A percentile compares a stretch with the other conserved stretches of the same genome.
Evolutionary conservation across 2,888 invertebrate species (phyloP).

Genomic region (Acronicta psi): DNA sequence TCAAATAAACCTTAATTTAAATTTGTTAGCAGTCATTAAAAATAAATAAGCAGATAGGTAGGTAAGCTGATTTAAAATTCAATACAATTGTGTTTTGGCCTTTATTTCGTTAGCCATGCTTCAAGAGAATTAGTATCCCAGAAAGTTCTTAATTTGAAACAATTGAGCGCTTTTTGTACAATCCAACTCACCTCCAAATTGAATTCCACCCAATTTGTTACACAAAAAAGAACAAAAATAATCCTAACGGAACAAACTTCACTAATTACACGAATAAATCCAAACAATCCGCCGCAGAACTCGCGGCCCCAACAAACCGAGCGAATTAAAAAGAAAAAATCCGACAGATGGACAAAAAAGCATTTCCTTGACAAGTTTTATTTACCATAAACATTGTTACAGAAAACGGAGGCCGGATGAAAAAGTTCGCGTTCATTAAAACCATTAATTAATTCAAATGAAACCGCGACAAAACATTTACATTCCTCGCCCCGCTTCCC

Average conservation of each 20-base stretch:
- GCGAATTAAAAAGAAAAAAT: constrained; percentile 84
- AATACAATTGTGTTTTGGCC: constrained; percentile 11
- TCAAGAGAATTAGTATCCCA: constrained; percentile 42
- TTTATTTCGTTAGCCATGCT: constrained; percentile 33
- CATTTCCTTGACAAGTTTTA: constrained; percentile 88
- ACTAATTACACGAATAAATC: constrained; percentile 88
- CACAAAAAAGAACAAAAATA: constrained; percentile 83
- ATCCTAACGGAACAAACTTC: constrained; percentile 85
- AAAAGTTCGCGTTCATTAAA: constrained; percentile 87
- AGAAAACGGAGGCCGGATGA: constrained; percentile 77
- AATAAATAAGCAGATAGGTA: not conserved
- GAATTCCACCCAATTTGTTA: constrained; percentile 79
- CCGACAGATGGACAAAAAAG: constrained; percentile 82
- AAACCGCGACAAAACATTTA: constrained; percentile 87
- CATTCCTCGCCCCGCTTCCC: constrained; percentile 77
- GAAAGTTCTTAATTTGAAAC: constrained; percentile 64
- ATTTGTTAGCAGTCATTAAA: not conserved
- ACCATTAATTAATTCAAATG: constrained; percentile 89
- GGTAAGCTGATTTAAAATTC: constrained; percentile 5
- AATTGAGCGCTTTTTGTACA: constrained; percentile 67
- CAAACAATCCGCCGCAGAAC: constrained; percentile 80
- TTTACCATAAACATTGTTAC: constrained; percentile 89
- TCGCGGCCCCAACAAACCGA: constrained; percentile 76
- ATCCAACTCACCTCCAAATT: constrained; percentile 75
- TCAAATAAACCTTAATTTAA: not conserved